Evolutionary conservation across 2,888 invertebrate species (phyloP).

Genomic region (Xylota sylvarum): DNA sequence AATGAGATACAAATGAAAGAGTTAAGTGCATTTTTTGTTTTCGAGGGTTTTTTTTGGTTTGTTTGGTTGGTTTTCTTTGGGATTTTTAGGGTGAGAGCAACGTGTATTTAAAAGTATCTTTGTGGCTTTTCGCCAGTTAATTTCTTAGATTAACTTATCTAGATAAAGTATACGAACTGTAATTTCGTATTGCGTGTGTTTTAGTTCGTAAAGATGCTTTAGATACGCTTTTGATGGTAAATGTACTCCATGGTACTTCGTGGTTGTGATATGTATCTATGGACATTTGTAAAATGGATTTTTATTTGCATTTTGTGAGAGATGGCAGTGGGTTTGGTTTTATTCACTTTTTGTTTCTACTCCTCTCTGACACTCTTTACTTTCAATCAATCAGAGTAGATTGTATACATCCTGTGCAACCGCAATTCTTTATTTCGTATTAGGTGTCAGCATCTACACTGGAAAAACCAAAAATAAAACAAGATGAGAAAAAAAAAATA

Average conservation of each 20-base stretch:
- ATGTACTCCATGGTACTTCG: slow-evolving; percentile 3
- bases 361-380: slow-evolving; percentile 12
- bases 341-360: slow-evolving; percentile 15
- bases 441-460: slow-evolving; percentile 67
- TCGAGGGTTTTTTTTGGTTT: not conserved
- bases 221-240: slow-evolving; percentile 59
- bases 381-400: slow-evolving; percentile 69
- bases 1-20: slow-evolving; percentile 71
- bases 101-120: slow-evolving; percentile 58
- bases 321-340: slow-evolving; percentile 15
- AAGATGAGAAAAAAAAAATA: not conserved
- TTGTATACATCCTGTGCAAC: slow-evolving; percentile 47
- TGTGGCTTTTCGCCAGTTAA: slow-evolving; percentile 73
- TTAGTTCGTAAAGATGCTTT: slow-evolving; percentile 65
- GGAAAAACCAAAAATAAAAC: not conserved
- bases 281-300: slow-evolving; percentile 59
- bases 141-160: slow-evolving; percentile 76
- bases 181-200: slow-evolving; percentile 70
- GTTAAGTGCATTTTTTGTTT: slow-evolving; percentile 58
- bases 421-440: slow-evolving; percentile 69
- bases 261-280: slow-evolving; percentile 60
- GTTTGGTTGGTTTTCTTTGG: slow-evolving; percentile 25
- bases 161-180: slow-evolving; percentile 69
- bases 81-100: slow-evolving; percentile 59
- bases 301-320: slow-evolving; percentile 35